Base-by-base conservation (phyloP, 2,797 vertebrate genomes). In the Gymnothorax reevesii region DNA sequence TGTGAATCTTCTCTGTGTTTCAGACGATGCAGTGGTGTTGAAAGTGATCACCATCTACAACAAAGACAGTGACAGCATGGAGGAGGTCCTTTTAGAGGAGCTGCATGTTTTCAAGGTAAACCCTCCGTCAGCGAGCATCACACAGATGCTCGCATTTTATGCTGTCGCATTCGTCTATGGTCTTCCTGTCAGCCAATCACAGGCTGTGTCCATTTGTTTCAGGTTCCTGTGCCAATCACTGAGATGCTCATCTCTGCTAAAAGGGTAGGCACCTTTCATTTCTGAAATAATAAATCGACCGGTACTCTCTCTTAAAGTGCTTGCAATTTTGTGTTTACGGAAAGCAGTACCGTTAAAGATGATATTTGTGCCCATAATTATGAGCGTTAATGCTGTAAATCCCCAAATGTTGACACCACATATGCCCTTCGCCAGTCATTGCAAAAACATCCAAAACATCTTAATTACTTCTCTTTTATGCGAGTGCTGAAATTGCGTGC, bases 201-300 rank as follows among this genome's bases (percentile, higher is more conserved):
- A 69, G 33, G 33, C 22, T 8, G 22, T 75, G 71, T 42, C 2
- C 13, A 33, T 75, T 42, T 82, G 54, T 66, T 82, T 7, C 49
- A 99, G 98, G 94, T 96, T 83, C 96, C 97, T 60, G 94, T 93
- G 88, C 96, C 97, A 87, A 96, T 99, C 89, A 94, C 94, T 91
- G 97, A 97, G 91, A 97, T 99, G 91, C 96, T 98, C 88, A 98
- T 99, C 91, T 99, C 98, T 87, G 95, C 97, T 83, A 99, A 99
- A 95, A 95, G 97, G 93, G 98, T 98, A 97, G 95, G 97, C 84
- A 20, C 20, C 54, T 2, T 42, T 42, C 2, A 42, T 42, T 42
- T 42, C 33, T 42, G 33, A 42, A 42, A 2, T 42, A 42, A 42
- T 42, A 42, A 1, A 42, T 42, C 33, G 33, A 42, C 33, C 33